These are phyloP conservation scores for Hybos culiciformis DNA, from an alignment of 2,888 invertebrate genomes.

Conservation along the genomic window DNA sequence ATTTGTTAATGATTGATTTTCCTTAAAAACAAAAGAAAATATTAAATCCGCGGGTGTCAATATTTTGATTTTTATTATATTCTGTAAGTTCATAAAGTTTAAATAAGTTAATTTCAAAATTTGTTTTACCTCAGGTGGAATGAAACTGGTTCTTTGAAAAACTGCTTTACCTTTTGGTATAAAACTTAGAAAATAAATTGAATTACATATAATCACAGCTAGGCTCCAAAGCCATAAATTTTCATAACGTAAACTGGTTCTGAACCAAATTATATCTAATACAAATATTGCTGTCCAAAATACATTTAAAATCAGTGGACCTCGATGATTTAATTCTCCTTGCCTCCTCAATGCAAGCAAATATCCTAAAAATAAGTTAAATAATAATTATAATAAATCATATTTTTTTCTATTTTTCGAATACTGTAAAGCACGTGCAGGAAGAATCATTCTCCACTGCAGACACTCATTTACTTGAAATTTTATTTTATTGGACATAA, in stretches of 20 bases:
- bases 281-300: slow-evolving; percentile 56
- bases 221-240: slow-evolving; percentile 47
- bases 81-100: too few species aligned
- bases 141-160: slow-evolving; percentile 35
- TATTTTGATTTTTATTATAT: slow-evolving; percentile 9
- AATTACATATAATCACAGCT: slow-evolving; percentile 47
- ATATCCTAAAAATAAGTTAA: slow-evolving; percentile 29
- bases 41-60: slow-evolving; percentile 8
- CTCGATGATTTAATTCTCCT: slow-evolving; percentile 53
- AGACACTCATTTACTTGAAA: too few species aligned
- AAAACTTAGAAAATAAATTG: slow-evolving; percentile 54
- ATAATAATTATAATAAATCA: background rate
- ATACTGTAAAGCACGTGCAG: too few species aligned
- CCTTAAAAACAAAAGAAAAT: slow-evolving; percentile 34
- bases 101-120: too few species aligned
- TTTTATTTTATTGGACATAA: background rate
- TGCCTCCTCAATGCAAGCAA: slow-evolving; percentile 48
- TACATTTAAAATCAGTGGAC: slow-evolving; percentile 53
- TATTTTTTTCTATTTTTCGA: background rate
- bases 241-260: slow-evolving; percentile 45
- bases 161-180: slow-evolving; percentile 44
- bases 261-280: slow-evolving; percentile 51
- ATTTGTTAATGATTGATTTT: slow-evolving; percentile 46
- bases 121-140: slow-evolving; percentile 20
- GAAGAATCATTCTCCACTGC: too few species aligned